A percentile compares a stretch with the other conserved stretches of the same genome.
Conservation (phyloP, 2,113 vertebrate genomes). For the Ctenomys sociabilis region DNA sequence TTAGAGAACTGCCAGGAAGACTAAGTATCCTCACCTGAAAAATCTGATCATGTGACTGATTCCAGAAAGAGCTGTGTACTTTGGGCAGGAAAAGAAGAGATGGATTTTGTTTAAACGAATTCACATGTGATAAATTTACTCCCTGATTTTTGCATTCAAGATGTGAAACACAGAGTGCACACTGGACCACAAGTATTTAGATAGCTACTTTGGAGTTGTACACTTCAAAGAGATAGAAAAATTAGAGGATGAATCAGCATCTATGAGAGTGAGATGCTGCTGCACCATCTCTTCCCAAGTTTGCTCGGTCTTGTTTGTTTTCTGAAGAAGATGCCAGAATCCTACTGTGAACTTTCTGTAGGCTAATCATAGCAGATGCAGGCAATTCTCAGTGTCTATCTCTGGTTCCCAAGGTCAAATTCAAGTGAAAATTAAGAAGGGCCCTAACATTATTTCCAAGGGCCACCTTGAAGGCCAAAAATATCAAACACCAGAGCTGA, state of each 20-base stretch:
- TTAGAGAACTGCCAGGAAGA: neutral
- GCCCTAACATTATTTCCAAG: neutral
- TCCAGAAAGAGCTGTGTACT: neutral
- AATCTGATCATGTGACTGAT: neutral
- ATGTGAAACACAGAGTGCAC: neutral
- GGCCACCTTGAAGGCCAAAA: neutral
- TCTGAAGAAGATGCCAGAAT: slow-evolving; percentile 35
- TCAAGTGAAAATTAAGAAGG: neutral
- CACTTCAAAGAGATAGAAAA: neutral
- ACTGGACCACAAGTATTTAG: neutral
- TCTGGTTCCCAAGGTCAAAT: neutral
- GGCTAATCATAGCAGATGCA: neutral
- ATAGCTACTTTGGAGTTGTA: neutral
- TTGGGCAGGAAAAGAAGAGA: slow-evolving; percentile 16
- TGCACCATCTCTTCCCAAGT: neutral
- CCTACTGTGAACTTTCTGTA: neutral
- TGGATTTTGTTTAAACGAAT: neutral
- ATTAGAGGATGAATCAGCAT: neutral
- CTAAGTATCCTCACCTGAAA: neutral
- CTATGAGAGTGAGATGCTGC: neutral
- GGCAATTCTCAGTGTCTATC: neutral
- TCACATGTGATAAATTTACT: neutral
- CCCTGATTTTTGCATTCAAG: neutral
- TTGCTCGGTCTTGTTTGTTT: neutral
- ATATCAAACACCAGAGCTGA: neutral